Evolutionary conservation across 2,888 invertebrate genomes (phyloP), one percentile per base, ranked within the genome.

Genomic region (Rhaphigaster nebulosa): DNA sequence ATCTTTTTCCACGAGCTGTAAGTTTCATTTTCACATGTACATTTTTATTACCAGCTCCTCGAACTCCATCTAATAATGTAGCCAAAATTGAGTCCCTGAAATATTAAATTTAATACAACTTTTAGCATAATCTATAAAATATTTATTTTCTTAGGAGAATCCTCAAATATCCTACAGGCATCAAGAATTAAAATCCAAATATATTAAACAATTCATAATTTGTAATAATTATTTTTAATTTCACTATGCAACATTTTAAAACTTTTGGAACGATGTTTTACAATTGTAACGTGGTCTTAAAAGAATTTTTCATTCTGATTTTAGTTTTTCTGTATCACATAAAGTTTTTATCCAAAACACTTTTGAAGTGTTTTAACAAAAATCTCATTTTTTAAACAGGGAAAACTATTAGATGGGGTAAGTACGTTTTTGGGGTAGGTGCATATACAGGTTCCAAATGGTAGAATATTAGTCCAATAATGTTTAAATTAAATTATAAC

Each of bases 1-100:
- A 95, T 91, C 99, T 95, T 93, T 97, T 96, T 0, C 98, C 98
- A 91, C 98, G 95, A 88, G 97, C 96, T 38, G 98, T 98, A 60
- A 95, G 95, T 91, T 95, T 95, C 95, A 98, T 98, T 91, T 97
- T 97, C 29, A 99, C 98, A 94, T 99, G 98, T 8, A 99, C 98
- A 94, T 99, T 98, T 93, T 98, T 96, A 94, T 99, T 99, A 0
- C 99, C 99, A 65, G 99, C 98, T 1, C 99, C 98, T 91, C 99
- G 95, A 26, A 99, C 99, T 60, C 99, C 99, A 94, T 99, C 99
- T 92, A 99, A 94, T 87, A 99, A 94, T 0, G 99, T 98, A 0
- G 99, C 99, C 91, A 99, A 94, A 91, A 99, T 94, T 0, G 99
- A 97, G 94, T 99, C 99, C 93, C 99, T 97, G 92, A n/a, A 94